A percentile compares a stretch with the other conserved stretches of the same genome.
phyloP scores from a whole-genome alignment of 2,888 invertebrate genomes.

The Griposia aprilina region DNA sequence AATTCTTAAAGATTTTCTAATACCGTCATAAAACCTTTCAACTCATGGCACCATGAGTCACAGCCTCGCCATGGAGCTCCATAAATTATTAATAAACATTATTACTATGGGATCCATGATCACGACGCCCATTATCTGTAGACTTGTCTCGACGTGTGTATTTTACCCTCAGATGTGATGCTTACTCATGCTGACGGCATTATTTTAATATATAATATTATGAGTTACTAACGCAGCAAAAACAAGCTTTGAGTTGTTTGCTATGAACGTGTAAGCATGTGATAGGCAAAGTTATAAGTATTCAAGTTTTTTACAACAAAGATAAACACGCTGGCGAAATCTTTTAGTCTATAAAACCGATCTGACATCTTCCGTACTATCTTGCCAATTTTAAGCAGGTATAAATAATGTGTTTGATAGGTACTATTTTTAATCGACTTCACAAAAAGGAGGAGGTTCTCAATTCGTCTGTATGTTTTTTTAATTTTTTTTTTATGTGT shows the following conservation, averaged over 20 bases:
- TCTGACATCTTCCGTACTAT: background rate
- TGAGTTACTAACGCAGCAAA: background rate
- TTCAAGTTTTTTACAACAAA: background rate
- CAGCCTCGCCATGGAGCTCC: conserved; percentile 68
- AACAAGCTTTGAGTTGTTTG: background rate
- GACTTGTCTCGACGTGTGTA: conserved; percentile 47
- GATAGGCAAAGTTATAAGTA: background rate
- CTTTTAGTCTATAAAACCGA: background rate
- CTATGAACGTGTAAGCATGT: background rate
- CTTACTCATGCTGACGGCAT: conserved; percentile 54
- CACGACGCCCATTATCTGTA: conserved; percentile 68
- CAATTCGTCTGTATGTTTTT: too few species aligned
- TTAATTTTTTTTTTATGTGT: too few species aligned
- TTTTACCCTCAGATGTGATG: conserved; percentile 34
- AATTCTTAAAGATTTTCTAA: conserved; percentile 40
- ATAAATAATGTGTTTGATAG: background rate
- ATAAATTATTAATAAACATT: conserved; percentile 85
- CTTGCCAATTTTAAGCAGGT: background rate
- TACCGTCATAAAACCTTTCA: conserved; percentile 47
- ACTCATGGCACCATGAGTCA: conserved; percentile 74
- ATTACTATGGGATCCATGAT: conserved; percentile 76
- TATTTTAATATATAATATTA: background rate
- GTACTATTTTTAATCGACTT: too few species aligned
- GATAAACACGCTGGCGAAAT: background rate
- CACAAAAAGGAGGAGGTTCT: too few species aligned